Conservation (phyloP, 2,113 vertebrate species). For the Tyto alba region DNA sequence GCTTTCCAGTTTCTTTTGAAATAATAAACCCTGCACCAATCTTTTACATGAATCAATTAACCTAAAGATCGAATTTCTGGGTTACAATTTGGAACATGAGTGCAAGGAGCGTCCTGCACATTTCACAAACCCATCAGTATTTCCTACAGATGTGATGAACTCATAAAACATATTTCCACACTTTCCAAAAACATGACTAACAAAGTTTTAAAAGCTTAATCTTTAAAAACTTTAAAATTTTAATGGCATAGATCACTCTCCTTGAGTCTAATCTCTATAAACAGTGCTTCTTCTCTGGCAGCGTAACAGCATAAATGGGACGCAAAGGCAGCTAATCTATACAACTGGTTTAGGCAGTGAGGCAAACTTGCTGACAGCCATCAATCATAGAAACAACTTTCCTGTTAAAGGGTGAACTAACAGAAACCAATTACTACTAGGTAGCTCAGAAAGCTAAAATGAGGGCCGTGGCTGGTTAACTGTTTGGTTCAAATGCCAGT, state of each 20-base stretch:
- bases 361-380: neutral
- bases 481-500: neutral
- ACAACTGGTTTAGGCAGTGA: neutral
- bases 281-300: neutral
- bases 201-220: neutral
- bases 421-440: neutral
- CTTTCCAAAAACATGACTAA: neutral
- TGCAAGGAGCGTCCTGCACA: neutral
- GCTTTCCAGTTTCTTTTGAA: neutral
- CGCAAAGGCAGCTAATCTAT: neutral
- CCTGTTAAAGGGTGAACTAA: neutral
- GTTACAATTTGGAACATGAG: neutral
- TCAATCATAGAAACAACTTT: neutral
- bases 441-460: neutral
- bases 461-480: neutral
- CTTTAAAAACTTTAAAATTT: neutral
- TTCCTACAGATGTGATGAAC: neutral
- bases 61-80: neutral
- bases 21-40: neutral
- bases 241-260: neutral
- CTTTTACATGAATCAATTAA: neutral
- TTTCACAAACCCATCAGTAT: neutral
- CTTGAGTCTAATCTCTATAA: neutral
- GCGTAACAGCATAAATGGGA: neutral
- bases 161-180: neutral